Evolutionary conservation across 2,113 vertebrate species (phyloP).

Genomic region (Oryzias javanicus): DNA sequence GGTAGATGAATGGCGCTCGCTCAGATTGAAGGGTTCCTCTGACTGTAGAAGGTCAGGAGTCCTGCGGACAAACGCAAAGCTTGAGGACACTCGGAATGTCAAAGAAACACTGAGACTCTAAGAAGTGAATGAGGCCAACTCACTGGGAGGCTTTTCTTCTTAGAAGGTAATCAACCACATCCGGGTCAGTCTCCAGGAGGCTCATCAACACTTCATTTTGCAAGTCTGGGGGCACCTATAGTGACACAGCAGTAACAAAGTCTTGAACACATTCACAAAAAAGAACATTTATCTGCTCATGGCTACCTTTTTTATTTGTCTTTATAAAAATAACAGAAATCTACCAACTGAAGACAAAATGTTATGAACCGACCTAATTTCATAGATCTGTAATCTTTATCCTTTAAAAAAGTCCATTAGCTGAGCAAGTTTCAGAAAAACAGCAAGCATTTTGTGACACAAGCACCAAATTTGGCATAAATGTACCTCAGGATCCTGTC

Average conservation of each 20-base stretch:
- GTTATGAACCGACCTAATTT: no score
- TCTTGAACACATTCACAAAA: no score
- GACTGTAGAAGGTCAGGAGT: constrained; percentile 84
- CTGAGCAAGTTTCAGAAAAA: no score
- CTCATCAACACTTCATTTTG: constrained; percentile 96
- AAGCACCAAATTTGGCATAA: no score
- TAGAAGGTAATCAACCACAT: constrained; percentile 94
- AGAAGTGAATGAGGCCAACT: constrained; percentile 18
- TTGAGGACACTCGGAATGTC: background rate
- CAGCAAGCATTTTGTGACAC: no score
- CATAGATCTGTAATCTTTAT: no score
- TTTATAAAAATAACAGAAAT: no score
- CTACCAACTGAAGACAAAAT: no score
- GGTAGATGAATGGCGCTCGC: constrained; percentile 88
- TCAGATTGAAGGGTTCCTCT: constrained; percentile 83
- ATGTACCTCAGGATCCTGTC: no score
- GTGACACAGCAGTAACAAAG: background rate
- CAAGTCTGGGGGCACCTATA: constrained; percentile 89
- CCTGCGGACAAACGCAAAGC: constrained; percentile 67
- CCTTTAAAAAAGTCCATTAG: no score
- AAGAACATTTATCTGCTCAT: no score
- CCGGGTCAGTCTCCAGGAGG: constrained; percentile 91
- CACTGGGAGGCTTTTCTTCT: constrained; percentile 93
- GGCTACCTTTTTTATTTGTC: no score
- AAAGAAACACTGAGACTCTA: background rate